Evolutionary conservation across 2,888 invertebrate genomes (phyloP).

Genomic region (Odontocerum albicorne): DNA sequence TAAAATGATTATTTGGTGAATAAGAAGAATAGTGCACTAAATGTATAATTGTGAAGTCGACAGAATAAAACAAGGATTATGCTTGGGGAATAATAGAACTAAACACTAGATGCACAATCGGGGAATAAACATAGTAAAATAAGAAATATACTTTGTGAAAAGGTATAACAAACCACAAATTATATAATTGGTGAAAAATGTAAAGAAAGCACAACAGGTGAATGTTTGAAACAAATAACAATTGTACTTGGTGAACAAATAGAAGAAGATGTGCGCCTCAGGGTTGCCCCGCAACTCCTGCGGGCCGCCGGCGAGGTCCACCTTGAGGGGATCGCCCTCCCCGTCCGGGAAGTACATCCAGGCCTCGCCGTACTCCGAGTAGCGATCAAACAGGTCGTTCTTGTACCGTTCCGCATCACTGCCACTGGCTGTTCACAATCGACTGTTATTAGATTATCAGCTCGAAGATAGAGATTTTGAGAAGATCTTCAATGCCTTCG

Average conservation of each 20-base stretch:
- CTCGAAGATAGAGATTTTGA: too few species aligned
- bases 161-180: too few species aligned
- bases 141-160: slow-evolving; percentile 24
- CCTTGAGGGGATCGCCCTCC: slow-evolving; percentile 45
- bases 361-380: slow-evolving; percentile 46
- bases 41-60: too few species aligned
- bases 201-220: not conserved
- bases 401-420: slow-evolving; percentile 14
- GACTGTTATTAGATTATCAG: too few species aligned
- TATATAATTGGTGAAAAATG: not conserved
- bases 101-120: not conserved
- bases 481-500: too few species aligned
- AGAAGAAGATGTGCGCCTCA: slow-evolving; percentile 49
- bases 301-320: slow-evolving; percentile 48
- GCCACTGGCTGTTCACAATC: too few species aligned
- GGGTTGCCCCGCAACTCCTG: slow-evolving; percentile 37
- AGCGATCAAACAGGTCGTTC: slow-evolving; percentile 24
- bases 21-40: too few species aligned
- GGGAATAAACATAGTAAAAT: too few species aligned
- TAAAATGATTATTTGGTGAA: too few species aligned
- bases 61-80: too few species aligned
- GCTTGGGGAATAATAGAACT: not conserved
- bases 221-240: slow-evolving; percentile 7
- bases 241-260: slow-evolving; percentile 51
- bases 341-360: slow-evolving; percentile 55